A percentile compares a stretch with the other conserved stretches of the same genome.
phyloP scores from a whole-genome alignment of 2,888 invertebrate genomes.

The Calameuta pallipes region DNA sequence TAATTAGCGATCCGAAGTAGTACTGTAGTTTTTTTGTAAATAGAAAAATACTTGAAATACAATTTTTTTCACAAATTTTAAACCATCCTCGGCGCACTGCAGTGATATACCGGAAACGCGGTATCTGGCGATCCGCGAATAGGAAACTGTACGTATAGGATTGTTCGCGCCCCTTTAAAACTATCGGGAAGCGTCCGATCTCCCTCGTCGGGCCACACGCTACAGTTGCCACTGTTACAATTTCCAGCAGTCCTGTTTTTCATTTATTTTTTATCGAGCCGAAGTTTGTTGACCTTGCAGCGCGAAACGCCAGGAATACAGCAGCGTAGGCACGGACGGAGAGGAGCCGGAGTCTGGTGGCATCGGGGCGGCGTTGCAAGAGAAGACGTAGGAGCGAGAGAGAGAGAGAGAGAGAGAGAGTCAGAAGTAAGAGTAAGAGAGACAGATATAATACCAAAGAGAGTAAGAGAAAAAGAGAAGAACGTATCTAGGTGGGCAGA shows the following conservation, averaged over 20 bases:
- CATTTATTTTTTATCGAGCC: conserved; percentile 52
- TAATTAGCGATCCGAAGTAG: too few relatives aligned
- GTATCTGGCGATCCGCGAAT: too few relatives aligned
- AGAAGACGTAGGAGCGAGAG: not conserved
- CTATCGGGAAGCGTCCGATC: conserved; percentile 43
- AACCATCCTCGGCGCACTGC: too few relatives aligned
- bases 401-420: not conserved
- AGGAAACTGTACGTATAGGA: not conserved
- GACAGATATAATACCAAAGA: not conserved
- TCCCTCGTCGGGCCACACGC: conserved; percentile 13
- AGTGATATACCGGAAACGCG: too few relatives aligned
- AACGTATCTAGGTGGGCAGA: too few relatives aligned
- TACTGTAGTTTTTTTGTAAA: too few relatives aligned
- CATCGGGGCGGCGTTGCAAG: conserved; percentile 13
- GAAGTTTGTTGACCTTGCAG: conserved; percentile 57
- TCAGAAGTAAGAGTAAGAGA: too few relatives aligned
- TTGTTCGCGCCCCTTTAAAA: conserved; percentile 40
- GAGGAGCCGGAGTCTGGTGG: conserved; percentile 22
- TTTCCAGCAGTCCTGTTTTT: conserved; percentile 49
- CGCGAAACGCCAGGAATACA: conserved; percentile 54
- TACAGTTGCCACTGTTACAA: conserved; percentile 48
- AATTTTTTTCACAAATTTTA: too few relatives aligned
- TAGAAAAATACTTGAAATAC: too few relatives aligned
- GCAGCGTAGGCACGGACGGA: conserved; percentile 45
- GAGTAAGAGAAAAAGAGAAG: not conserved